Conservation (phyloP, 2,888 invertebrate species). For the Deroplatys truncata region DNA sequence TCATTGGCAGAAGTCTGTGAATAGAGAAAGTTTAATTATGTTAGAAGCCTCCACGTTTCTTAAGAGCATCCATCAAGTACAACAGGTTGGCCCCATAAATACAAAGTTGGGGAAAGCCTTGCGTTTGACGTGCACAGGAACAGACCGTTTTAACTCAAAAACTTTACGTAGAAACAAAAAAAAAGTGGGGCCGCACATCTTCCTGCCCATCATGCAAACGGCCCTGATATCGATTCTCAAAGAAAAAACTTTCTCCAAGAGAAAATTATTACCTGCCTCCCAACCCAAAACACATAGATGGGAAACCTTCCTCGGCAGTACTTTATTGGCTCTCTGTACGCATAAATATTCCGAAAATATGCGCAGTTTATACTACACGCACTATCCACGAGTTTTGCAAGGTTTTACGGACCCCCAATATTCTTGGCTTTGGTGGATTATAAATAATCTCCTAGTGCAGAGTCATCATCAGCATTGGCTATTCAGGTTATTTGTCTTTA, state of each 20-base stretch:
- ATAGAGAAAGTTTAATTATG: not conserved
- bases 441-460: not conserved
- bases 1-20: not conserved
- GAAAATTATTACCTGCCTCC: not conserved
- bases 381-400: not conserved
- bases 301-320: not conserved
- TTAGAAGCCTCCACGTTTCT: not conserved
- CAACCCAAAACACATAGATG: not conserved
- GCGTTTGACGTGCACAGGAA: not conserved
- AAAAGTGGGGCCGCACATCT: not conserved
- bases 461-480: no score
- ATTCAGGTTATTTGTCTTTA: no score
- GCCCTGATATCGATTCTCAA: not conserved
- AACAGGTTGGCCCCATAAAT: not conserved
- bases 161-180: not conserved
- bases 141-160: not conserved
- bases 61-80: not conserved
- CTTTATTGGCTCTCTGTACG: not conserved
- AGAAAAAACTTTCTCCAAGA: not conserved
- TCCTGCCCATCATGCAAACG: not conserved
- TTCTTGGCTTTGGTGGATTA: not conserved
- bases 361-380: not conserved
- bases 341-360: not conserved
- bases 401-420: not conserved
- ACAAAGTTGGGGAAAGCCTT: not conserved